Base-by-base conservation (phyloP, 2,888 invertebrate species). In the Drosophila paramelanica region DNA sequence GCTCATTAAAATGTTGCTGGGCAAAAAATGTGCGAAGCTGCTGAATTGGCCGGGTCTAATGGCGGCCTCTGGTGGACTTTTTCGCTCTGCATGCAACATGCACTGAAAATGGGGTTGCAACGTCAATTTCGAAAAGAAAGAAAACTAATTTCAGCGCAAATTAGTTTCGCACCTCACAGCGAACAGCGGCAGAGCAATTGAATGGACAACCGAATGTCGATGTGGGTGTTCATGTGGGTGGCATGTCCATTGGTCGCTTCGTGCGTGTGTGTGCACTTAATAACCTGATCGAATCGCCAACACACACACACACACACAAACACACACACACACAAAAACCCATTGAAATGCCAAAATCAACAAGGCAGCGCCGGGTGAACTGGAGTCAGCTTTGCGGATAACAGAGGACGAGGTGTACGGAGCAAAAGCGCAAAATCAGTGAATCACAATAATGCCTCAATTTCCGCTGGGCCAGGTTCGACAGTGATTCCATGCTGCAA, bases 371-470 rank as follows among this genome's bases (percentile, higher is more conserved):
- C 50, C 36, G 56, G 49, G 14, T 50, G 33, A 25, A 43, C 27
- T 25, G 57, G 20, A 46, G 42, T 11, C 14, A 42, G 65, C 65
- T 46, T 41, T 17, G n/a, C 27, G 42, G 46, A 31, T 33, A 53
- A 17, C 50, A 41, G 45, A 51, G 49, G 55, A 41, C 31, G 43
- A 53, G 56, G 53, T 47, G 60, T 39, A 60, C 43, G 11, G 62
- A 33, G 67, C 65, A 66, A 81, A 79, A 77, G 82, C 76, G 77
- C 79, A 79, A 79, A 81, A 77, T 85, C 87, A 86, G 68, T 89
- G 90, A 86, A 82, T 87, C 79, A 88, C 83, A 81, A 79, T 89
- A 90, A 89, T 85, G 89, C 90, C 74, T 90, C 88, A 85, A 88
- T 89, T 90, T 88, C 90, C 88, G 88, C 73, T 78, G 76, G 79